These are phyloP conservation scores for Trissolcus japonicus DNA, from an alignment of 2,888 invertebrate species.

Conservation along the genomic window DNA sequence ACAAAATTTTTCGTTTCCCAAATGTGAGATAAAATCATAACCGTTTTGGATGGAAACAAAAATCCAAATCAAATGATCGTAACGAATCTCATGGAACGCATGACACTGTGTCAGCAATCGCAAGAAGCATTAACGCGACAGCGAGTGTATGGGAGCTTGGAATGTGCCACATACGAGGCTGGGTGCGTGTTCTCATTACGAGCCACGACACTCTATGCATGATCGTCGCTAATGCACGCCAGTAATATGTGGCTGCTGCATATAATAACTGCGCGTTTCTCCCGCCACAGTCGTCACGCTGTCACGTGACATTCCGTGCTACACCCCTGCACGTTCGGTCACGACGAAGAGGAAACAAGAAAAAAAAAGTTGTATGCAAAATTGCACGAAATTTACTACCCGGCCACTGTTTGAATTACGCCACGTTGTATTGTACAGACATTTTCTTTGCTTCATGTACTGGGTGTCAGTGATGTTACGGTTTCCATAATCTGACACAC, in stretches of 20 bases:
- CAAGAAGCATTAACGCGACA: constrained; percentile 35
- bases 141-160: constrained; percentile 45
- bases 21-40: too few relatives aligned
- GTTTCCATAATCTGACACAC: neutral
- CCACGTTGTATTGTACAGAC: constrained; percentile 11
- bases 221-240: constrained; percentile 47
- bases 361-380: constrained; percentile 14
- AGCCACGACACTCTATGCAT: constrained; percentile 46
- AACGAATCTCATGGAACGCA: constrained; percentile 39
- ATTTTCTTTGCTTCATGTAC: constrained; percentile 5
- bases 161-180: constrained; percentile 45
- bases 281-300: constrained; percentile 35
- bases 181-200: constrained; percentile 54
- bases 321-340: constrained; percentile 12
- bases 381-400: constrained; percentile 35
- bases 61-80: constrained; percentile 33
- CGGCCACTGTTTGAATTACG: constrained; percentile 23
- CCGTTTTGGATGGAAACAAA: constrained; percentile 11
- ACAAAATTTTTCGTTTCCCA: too few relatives aligned
- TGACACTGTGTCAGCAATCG: constrained; percentile 40
- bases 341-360: constrained; percentile 4
- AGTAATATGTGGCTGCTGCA: constrained; percentile 48
- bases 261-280: constrained; percentile 45
- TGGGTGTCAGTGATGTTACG: constrained; percentile 3
- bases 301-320: constrained; percentile 46